Evolutionary conservation across 2,797 vertebrate species (phyloP), one percentile per base, ranked within the genome.

Genomic region (Hemibagrus guttatus): DNA sequence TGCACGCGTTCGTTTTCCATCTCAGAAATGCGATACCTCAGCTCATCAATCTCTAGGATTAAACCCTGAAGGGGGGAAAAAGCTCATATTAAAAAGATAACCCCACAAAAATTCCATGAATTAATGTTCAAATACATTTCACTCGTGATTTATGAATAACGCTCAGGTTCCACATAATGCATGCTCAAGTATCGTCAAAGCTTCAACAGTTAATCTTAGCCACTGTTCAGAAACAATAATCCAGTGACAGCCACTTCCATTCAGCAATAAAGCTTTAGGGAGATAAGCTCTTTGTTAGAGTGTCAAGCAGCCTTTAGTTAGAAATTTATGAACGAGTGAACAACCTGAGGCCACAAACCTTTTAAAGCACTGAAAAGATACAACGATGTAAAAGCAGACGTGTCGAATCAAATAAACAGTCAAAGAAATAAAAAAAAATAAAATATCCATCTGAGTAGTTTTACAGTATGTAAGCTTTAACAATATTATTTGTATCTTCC

Each of bases 1-100:
- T 98, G 98, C 72, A 97, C 91, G 89, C 96, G 96, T 89, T 99
- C 98, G 87, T 86, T 95, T 89, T 99, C 97, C 96, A 99, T 96
- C 74, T 99, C 98, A 80, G 95, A 96, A 88, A 98, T 89, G 92
- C 96, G 96, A 91, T 97, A 95, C 85, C 97, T 96, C 91, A 99
- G 93, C 66, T 98, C 97, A 54, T 93, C 97, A 86, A 99, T 97
- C 93, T 99, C 97, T 89, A 98, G 96, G 89, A 99, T 96, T 88
- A 99, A 93, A 86, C 96, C 97, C 98, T 99, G 85, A 81, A 86
- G 35, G 0, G 74, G 59, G 35, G 86, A 8, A 84, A 39, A 69
- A 71, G 49, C 71, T 84, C 8, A 6, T 1, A 19, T 84, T n/a
- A 72, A 59, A 39, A 39, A 39, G 35, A 39, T 64, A 59, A n/a